Conservation (phyloP, 2,113 vertebrate species). For the Mustela lutreola region DNA sequence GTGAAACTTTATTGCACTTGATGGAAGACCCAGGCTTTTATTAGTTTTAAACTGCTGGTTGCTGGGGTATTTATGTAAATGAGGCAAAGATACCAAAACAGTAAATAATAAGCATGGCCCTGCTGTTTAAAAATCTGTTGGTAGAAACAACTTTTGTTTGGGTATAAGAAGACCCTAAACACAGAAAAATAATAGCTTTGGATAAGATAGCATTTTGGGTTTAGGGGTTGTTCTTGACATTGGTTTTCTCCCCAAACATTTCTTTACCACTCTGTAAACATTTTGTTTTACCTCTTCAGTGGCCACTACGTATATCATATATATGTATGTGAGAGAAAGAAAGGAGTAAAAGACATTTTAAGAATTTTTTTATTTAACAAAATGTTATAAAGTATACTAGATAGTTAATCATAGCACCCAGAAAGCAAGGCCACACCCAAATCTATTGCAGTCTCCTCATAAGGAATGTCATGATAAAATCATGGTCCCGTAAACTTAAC, state of each 20-base stretch:
- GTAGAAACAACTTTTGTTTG: constrained; percentile 73
- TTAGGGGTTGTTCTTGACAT: neutral
- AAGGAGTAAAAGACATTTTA: constrained; percentile 29
- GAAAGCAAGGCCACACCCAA: constrained; percentile 55
- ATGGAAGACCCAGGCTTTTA: constrained; percentile 81
- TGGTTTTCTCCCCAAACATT: neutral
- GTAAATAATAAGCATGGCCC: constrained; percentile 82
- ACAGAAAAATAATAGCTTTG: constrained; percentile 60
- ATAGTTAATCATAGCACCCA: constrained; percentile 43
- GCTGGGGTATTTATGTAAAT: constrained; percentile 84
- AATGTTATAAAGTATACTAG: constrained; percentile 15
- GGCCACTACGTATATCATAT: neutral
- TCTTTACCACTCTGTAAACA: constrained; percentile 28
- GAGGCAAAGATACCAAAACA: constrained; percentile 80
- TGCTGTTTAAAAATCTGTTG: constrained; percentile 83
- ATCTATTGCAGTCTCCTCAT: neutral
- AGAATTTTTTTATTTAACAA: constrained; percentile 37
- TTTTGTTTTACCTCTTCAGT: constrained; percentile 35
- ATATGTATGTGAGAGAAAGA: neutral
- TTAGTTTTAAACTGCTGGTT: constrained; percentile 84
- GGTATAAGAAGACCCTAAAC: constrained; percentile 67
- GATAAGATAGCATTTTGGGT: neutral
- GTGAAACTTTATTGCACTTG: constrained; percentile 83
- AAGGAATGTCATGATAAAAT: constrained; percentile 47
- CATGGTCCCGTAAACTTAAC: neutral